Evolutionary conservation across 2,797 vertebrate species (phyloP).

Genomic region (Rhabdophis nuchalis): DNA sequence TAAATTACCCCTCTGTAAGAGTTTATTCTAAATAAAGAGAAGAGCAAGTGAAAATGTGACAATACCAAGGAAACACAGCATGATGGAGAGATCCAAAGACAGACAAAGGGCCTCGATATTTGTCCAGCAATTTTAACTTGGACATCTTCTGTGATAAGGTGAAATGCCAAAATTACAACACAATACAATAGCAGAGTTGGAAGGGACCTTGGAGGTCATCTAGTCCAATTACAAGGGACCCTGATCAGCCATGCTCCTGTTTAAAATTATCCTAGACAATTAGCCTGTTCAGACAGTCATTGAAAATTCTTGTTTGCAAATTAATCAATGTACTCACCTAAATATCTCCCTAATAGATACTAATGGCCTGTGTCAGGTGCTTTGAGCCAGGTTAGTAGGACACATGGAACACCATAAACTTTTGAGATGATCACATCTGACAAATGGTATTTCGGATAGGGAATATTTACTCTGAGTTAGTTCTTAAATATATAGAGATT

Average conservation of each 20-base stretch:
- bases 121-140: not conserved
- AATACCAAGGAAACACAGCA: not conserved
- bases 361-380: not conserved
- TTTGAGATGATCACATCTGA: not conserved
- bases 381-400: not conserved
- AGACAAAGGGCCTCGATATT: not conserved
- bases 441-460: not conserved
- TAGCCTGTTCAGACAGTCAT: not conserved
- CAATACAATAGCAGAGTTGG: too few relatives aligned
- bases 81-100: not conserved
- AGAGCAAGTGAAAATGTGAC: not conserved
- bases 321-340: not conserved
- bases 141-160: not conserved
- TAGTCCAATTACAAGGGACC: not conserved
- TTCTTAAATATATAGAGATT: not conserved
- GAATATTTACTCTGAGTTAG: not conserved
- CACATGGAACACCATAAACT: not conserved
- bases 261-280: not conserved
- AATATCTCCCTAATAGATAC: not conserved
- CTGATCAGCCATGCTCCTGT: not conserved
- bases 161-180: not conserved
- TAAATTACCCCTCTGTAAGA: not conserved
- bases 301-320: not conserved
- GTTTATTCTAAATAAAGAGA: not conserved
- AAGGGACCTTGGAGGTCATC: too few relatives aligned